phyloP scores from a whole-genome alignment of 2,888 invertebrate species.

The Lydus trimaculatus region DNA sequence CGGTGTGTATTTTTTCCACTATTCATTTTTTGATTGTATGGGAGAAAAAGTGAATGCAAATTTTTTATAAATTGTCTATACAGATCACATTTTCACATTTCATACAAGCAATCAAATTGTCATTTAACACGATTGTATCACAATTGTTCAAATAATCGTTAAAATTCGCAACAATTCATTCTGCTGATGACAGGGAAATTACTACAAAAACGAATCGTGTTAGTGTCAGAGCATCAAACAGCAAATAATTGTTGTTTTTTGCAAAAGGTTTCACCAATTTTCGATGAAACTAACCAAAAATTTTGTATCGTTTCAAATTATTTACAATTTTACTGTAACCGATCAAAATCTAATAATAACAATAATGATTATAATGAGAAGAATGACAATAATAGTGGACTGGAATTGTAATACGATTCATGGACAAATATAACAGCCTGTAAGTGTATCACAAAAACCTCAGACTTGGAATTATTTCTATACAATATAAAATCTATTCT shows the following conservation, averaged over 20 bases:
- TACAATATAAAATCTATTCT: constrained; percentile 47
- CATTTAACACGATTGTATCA: constrained; percentile 50
- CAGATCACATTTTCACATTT: not conserved
- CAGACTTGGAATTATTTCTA: constrained; percentile 41
- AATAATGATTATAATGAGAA: not conserved
- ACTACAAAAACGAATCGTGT: constrained; percentile 36
- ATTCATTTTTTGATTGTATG: too few relatives aligned
- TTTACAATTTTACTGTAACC: not conserved
- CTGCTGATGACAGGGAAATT: constrained; percentile 46
- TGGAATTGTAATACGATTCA: constrained; percentile 39
- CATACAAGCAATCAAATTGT: constrained; percentile 37
- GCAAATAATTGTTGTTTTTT: too few relatives aligned
- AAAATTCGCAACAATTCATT: constrained; percentile 49
- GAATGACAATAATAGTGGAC: not conserved
- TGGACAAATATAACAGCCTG: constrained; percentile 42
- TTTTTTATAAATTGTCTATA: not conserved
- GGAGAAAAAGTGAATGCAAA: not conserved
- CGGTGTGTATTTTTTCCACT: too few relatives aligned
- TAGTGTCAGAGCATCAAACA: constrained; percentile 25
- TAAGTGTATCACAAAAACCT: constrained; percentile 51
- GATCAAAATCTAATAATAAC: not conserved
- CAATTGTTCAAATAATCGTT: constrained; percentile 52
- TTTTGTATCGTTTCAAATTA: not conserved
- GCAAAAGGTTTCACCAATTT: not conserved
- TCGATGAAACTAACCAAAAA: not conserved